Percentiles rank a stretch among this genome's conserved stretches.
These are phyloP conservation scores for Charadrius vociferus DNA, from an alignment of 2,113 vertebrate genomes.

Conservation along the genomic window DNA sequence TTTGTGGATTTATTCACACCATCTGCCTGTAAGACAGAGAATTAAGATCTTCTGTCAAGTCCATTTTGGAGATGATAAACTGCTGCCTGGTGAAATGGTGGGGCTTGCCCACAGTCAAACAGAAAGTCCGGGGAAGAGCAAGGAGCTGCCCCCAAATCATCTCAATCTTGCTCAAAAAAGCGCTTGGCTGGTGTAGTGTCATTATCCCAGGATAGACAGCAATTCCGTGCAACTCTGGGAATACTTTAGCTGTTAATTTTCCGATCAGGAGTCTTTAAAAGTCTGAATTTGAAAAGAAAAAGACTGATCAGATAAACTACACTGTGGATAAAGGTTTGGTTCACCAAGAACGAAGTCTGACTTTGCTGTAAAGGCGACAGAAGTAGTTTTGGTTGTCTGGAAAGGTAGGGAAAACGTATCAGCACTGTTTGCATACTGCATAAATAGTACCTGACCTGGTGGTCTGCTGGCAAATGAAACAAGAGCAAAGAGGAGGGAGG, in stretches of 20 bases:
- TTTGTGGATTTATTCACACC: neutral
- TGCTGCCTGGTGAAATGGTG: neutral
- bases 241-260: neutral
- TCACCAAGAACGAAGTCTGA: neutral
- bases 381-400: neutral
- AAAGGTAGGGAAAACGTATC: neutral
- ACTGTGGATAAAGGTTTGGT: neutral
- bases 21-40: neutral
- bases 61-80: neutral
- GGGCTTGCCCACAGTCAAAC: constrained; percentile 39
- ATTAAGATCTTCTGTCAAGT: neutral
- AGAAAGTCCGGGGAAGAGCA: neutral
- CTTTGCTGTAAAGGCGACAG: neutral
- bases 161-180: neutral
- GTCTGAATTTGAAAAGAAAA: neutral
- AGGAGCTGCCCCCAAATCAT: neutral
- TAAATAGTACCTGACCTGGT: neutral
- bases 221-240: neutral
- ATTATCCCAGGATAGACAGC: fast-evolving
- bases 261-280: neutral
- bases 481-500: too few relatives aligned
- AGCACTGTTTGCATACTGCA: neutral
- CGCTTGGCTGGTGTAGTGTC: fast-evolving
- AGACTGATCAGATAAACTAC: neutral
- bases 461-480: neutral